Base-by-base conservation (phyloP, 2,888 invertebrate species). In the Eupithecia abbreviata region DNA sequence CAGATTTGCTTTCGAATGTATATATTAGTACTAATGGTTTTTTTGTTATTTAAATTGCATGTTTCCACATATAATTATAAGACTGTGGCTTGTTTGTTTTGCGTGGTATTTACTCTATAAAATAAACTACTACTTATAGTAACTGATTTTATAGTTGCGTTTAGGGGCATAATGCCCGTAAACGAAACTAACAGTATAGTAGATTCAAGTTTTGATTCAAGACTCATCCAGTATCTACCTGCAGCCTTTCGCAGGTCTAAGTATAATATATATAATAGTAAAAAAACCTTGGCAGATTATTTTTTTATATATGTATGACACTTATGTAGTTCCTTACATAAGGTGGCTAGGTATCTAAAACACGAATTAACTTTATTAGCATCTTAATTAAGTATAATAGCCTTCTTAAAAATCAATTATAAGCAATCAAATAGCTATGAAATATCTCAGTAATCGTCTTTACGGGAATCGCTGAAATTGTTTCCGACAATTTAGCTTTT, bases 381-480 rank as follows among this genome's bases (percentile, higher is more conserved):
- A 58, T 1, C 4, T 9, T 0, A 58, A 18, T 18, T 4, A 30
- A 30, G 30, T 30, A 58, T 58, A 2, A n/a, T 9, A 58, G 58
- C 18, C n/a, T 15, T n/a, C 55, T 55, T 55, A 30, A 58, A 58
- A 30, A 62, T 58, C 18, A 58, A 58, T 58, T 30, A 18, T 4
- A 58, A 10, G 10, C 18, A 41, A 42, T 66, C 15, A 66, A 68
- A 68, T 30, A 43, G 7, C 45, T 43, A 47, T 18, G 4, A 30
- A 68, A 43, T 13, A 62, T 47, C 30, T 18, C 7, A 9, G 49
- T 49, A 49, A 47, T 68, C 30, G 18, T 15, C 47, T 65, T 9
- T 66, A 75, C 43, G 62, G 66, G 65, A 71, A 71, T 74, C 65
- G 55, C 7, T 58, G 43, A 68, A 72, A 75, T 58, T 71, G 67